A percentile compares a stretch with the other conserved stretches of the same genome.
phyloP scores from a whole-genome alignment of 1,140 invertebrate genomes.

The Leptopilina boulardi region DNA sequence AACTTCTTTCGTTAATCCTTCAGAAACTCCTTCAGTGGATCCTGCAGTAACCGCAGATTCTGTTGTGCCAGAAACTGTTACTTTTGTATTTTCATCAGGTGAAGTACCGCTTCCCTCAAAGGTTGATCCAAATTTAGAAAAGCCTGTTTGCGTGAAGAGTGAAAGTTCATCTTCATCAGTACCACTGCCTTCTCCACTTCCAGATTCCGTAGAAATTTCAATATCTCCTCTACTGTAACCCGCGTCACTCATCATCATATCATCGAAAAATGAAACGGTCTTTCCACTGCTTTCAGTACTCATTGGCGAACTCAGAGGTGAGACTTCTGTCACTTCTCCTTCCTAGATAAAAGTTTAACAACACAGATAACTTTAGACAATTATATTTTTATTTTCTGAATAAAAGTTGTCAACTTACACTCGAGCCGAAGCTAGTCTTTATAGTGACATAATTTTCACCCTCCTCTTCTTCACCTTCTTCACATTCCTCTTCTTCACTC shows the following conservation, averaged over 20 bases:
- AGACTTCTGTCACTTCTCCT: conserved; percentile 55
- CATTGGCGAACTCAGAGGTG: conserved; percentile 59
- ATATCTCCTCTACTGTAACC: conserved; percentile 66
- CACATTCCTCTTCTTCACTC: conserved; percentile 77
- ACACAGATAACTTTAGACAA: conserved; percentile 6
- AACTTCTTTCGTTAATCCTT: neutral
- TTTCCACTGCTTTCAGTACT: conserved; percentile 48
- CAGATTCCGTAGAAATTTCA: conserved; percentile 53
- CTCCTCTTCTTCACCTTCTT: conserved; percentile 79
- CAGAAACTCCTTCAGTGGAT: conserved; percentile 43
- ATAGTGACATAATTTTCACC: conserved; percentile 70
- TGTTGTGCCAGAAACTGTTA: conserved; percentile 44
- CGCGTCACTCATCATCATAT: conserved; percentile 81
- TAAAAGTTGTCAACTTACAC: conserved; percentile 49
- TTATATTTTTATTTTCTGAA: too few species aligned
- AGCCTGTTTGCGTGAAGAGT: conserved; percentile 39
- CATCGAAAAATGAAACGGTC: conserved; percentile 66
- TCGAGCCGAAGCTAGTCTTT: conserved; percentile 53
- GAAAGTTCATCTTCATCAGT: conserved; percentile 42
- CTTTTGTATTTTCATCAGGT: conserved; percentile 52
- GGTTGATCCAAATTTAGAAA: conserved; percentile 42
- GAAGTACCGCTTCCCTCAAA: conserved; percentile 67
- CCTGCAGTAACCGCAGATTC: conserved; percentile 42
- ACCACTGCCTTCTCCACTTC: conserved; percentile 61
- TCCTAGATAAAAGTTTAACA: conserved; percentile 37